phyloP scores from a whole-genome alignment of 2,888 invertebrate genomes.

The Acanthoscelides obtectus region DNA sequence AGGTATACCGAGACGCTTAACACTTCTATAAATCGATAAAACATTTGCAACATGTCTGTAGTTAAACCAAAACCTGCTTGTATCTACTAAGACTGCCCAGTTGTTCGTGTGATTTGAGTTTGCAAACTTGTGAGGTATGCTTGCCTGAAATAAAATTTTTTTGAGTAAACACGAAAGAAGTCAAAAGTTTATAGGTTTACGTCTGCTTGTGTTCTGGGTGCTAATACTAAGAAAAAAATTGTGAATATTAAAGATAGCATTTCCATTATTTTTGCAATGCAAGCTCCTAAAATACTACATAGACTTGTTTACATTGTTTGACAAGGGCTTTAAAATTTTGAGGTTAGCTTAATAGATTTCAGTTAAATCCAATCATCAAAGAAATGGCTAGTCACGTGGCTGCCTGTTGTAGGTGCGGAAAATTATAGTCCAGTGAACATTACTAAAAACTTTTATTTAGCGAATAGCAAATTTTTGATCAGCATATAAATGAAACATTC shows the following conservation, averaged over 20 bases:
- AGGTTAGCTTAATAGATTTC: too few species aligned
- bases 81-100: conserved; percentile 99
- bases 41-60: conserved; percentile 99
- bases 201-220: background rate
- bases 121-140: background rate
- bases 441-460: too few species aligned
- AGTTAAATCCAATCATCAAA: too few species aligned
- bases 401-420: too few species aligned
- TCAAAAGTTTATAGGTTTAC: background rate
- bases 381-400: too few species aligned
- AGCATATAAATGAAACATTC: too few species aligned
- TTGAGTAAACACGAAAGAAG: too few species aligned
- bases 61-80: conserved; percentile 99
- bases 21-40: conserved; percentile 94
- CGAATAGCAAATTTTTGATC: too few species aligned
- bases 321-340: too few species aligned
- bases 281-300: too few species aligned
- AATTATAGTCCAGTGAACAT: too few species aligned
- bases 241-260: background rate
- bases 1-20: conserved; percentile 97
- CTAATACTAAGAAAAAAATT: background rate
- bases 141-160: background rate
- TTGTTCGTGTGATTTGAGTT: conserved; percentile 80
- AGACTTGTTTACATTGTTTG: too few species aligned
- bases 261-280: background rate